Evolutionary conservation across 1,140 invertebrate genomes (phyloP), one percentile per base, ranked within the genome.

Genomic region (Meloidogyne floridensis): DNA sequence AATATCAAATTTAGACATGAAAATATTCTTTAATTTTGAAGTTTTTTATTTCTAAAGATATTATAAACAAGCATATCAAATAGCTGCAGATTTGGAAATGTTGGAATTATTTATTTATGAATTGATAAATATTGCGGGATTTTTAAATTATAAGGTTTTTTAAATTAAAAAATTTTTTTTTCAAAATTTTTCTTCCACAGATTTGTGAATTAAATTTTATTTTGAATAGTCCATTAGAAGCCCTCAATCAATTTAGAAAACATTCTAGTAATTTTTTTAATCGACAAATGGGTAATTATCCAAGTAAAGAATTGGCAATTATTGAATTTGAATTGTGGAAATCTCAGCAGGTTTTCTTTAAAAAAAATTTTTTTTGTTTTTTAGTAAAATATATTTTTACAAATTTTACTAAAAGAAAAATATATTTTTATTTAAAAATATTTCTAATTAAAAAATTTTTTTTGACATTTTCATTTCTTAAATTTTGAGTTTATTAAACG

Each of bases 61-160:
- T 65, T 85, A 85, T 73, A 87, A 87, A 85, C 77, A 80, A 77
- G 76, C 84, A 32, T 85, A 85, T 74, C 84, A 85, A 54, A 84
- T 72, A 10, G 54, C 74, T n/a, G 32, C 32, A 4, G 84, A 85
- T 32, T 42, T 77, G n/a, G 86, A 86, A 4, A 72, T 84, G 9
- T 15, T 75, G 0, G 84, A 87, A 69, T n/a, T n/a, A 10, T 86
- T 86, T 11, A 10, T 77, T 8, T 85, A 81, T 56, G 84, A 85
- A 59, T 56, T 72, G 15, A 32, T 80, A 7, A 74, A 83, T 13
- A 76, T 85, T 47, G 75, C 75, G 2, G 53, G 83, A 42, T 69
- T 85, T 65, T 72, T 85, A 10, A 85, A 85, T 71, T 85, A 85
- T 75, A 85, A 85, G 59, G 83, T 84, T 51, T 65, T n/a, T 65